Base-by-base conservation (phyloP, 2,888 invertebrate species). In the Hirtodrosophila trivittata region DNA sequence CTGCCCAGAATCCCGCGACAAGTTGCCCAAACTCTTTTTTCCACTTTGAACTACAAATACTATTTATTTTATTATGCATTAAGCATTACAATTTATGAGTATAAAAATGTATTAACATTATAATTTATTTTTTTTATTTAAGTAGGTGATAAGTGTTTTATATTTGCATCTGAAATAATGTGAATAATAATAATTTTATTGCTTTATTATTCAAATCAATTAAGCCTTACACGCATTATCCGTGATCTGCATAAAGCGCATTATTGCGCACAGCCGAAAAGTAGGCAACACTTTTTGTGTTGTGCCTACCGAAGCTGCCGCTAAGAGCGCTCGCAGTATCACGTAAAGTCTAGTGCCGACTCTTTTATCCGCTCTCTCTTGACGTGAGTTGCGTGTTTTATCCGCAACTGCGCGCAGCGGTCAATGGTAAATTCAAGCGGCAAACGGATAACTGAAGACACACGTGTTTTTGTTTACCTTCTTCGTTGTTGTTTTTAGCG, bases 391-490 rank as follows among this genome's bases (percentile, higher is more conserved):
- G 3, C 16, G 0, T 10, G 13, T 39, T 37, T 57, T 80, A 75
- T 84, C 77, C 78, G 67, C 56, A 35, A 28, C 55, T 75, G 69
- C 80, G 81, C 77, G 5, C 5, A 60, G 26, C 14, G 4, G 5
- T 1, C 0, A 0, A 6, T 5, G 13, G 9, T 9, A 7, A 32
- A 32, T 55, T 50, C 3, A 45, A 60, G 63, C 54, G 51, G 51
- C 55, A 49, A n/a, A 43, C 66, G 84, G 83, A 82, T 85, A 77
- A 63, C 7, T 42, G 54, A 45, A 49, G 65, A 57, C 64, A 71
- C 82, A 82, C 82, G 82, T 82, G 82, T 85, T 85, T 82, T 82
- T 82, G 82, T 82, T 82, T 82, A 82, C 82, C 67, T 85, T 80
- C 77, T 54, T 65, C 66, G 66, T 70, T 72, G 72, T 78, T 82